These are phyloP conservation scores for Agonopterix arenella DNA, from an alignment of 2,888 invertebrate species.

Conservation along the genomic window DNA sequence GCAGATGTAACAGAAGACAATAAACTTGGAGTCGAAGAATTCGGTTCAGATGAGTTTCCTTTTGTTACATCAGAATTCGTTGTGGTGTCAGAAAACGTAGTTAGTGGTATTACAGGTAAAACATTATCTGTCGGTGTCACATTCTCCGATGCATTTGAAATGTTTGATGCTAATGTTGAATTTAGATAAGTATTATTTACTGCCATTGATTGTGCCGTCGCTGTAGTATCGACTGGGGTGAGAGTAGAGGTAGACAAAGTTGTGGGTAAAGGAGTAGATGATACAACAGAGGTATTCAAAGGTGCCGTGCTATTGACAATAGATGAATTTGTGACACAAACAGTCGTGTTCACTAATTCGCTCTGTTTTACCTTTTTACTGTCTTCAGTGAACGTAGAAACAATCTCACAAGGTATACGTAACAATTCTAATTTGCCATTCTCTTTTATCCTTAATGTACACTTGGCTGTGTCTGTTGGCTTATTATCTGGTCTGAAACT, in stretches of 20 bases:
- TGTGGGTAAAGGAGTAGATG: not conserved
- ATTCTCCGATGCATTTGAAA: not conserved
- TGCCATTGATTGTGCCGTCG: not conserved
- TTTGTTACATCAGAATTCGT: not conserved
- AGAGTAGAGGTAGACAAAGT: no score
- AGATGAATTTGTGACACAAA: slow-evolving; percentile 42
- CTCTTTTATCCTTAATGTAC: slow-evolving; percentile 50
- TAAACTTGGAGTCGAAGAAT: not conserved
- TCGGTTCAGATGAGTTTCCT: not conserved
- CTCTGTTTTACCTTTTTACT: slow-evolving; percentile 28
- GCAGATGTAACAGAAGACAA: no score
- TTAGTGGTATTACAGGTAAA: not conserved
- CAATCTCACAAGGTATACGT: slow-evolving; percentile 65
- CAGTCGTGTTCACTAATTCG: slow-evolving; percentile 30
- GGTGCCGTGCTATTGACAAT: slow-evolving; percentile 23
- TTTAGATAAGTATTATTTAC: slow-evolving; percentile 5
- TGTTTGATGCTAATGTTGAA: not conserved
- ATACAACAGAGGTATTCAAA: not conserved
- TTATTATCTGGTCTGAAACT: slow-evolving; percentile 17
- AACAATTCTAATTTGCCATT: slow-evolving; percentile 37
- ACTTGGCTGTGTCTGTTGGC: slow-evolving; percentile 41
- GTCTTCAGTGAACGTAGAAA: slow-evolving; percentile 58
- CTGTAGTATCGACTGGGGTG: no score
- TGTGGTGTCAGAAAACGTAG: not conserved
- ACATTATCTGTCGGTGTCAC: not conserved